A percentile compares a stretch with the other conserved stretches of the same genome.
phyloP scores from a whole-genome alignment of 2,888 invertebrate species.

The Ametastegia equiseti region DNA sequence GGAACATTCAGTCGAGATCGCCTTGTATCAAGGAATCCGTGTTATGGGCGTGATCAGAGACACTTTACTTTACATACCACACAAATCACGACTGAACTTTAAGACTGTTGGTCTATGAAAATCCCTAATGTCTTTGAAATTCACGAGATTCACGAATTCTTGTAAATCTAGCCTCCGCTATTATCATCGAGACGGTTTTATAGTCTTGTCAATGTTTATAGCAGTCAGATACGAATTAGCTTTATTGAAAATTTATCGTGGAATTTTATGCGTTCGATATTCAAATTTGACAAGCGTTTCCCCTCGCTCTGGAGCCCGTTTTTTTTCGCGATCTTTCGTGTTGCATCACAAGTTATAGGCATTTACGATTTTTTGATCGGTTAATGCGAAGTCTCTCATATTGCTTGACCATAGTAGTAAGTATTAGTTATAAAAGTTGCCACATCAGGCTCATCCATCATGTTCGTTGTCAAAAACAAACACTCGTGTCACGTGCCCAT shows the following conservation, averaged over 20 bases:
- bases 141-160: constrained; percentile 16
- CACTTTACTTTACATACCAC: constrained; percentile 12
- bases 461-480: not conserved
- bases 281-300: constrained; percentile 45
- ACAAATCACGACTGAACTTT: constrained; percentile 42
- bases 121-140: constrained; percentile 9
- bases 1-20: not conserved
- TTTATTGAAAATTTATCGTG: constrained; percentile 27
- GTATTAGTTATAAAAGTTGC: constrained; percentile 5
- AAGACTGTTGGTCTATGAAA: constrained; percentile 29
- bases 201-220: not conserved
- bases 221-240: not conserved
- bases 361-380: constrained; percentile 29
- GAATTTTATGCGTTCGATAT: constrained; percentile 43
- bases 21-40: not conserved
- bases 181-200: not conserved
- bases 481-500: not conserved
- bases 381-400: not conserved
- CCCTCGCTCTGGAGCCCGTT: not conserved
- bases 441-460: constrained; percentile 33
- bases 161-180: constrained; percentile 13
- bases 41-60: not conserved
- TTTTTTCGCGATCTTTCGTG: not conserved
- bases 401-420: not conserved
- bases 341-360: constrained; percentile 4